Conservation (phyloP, 2,113 vertebrate species). For the Falcunculus frontatus region DNA sequence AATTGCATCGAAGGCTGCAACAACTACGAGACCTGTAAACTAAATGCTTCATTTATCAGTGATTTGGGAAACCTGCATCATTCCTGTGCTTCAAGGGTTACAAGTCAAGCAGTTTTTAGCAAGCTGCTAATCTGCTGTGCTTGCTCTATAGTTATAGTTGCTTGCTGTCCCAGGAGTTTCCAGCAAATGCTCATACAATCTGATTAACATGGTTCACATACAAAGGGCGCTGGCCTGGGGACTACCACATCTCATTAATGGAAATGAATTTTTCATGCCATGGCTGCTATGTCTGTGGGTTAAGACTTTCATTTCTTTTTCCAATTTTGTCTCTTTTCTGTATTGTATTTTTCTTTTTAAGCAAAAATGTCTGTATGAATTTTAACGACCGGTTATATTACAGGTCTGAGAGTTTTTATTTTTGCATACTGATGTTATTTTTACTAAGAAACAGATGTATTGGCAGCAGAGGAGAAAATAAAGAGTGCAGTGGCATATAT, state of each 20-base stretch:
- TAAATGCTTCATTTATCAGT: background rate
- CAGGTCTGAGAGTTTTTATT: background rate
- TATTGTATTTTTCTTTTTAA: background rate
- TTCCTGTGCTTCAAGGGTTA: conserved; percentile 63
- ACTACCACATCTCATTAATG: conserved; percentile 61
- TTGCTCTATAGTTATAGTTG: conserved; percentile 50
- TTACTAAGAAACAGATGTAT: conserved; percentile 1
- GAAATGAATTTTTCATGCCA: conserved; percentile 69
- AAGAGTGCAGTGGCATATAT: background rate
- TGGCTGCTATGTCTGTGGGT: conserved; percentile 14
- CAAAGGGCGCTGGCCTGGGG: conserved; percentile 66
- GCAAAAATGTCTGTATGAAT: background rate
- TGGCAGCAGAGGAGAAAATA: background rate
- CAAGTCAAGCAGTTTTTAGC: conserved; percentile 69
- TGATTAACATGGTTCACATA: conserved; percentile 69
- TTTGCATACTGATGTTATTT: conserved; percentile 6
- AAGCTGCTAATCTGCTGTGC: conserved; percentile 61
- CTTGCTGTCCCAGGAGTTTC: conserved; percentile 61
- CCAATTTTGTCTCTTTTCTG: background rate
- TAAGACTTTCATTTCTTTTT: conserved; percentile 34
- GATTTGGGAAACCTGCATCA: background rate
- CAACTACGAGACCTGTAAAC: background rate
- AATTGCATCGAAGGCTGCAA: background rate
- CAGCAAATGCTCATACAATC: conserved; percentile 64
- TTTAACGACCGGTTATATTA: background rate